Conservation (phyloP, 2,888 invertebrate genomes). For the Rhagium mordax region DNA sequence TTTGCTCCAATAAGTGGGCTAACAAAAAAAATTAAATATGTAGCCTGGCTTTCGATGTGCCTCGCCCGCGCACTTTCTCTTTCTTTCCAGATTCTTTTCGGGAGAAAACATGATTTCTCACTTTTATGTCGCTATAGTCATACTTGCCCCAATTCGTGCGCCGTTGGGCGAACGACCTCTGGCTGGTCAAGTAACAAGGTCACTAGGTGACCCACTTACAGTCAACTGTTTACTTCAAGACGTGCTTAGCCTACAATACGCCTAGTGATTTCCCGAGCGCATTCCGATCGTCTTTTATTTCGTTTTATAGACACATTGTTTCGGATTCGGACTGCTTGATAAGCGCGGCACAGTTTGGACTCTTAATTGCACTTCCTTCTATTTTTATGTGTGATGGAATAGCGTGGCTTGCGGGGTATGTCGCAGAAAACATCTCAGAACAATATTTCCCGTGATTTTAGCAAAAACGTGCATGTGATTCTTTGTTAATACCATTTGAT, state of each 20-base stretch:
- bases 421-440: conserved; percentile 35
- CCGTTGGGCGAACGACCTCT: conserved; percentile 47
- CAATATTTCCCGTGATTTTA: conserved; percentile 2
- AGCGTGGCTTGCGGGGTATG: conserved; percentile 3
- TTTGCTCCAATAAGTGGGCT: too few relatives aligned
- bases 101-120: conserved; percentile 1
- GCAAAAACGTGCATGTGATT: conserved; percentile 13
- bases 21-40: not conserved
- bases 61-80: conserved; percentile 27
- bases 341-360: not conserved
- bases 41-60: not conserved
- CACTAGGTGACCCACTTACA: conserved; percentile 68
- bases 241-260: conserved; percentile 39
- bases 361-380: not conserved
- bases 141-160: conserved; percentile 12
- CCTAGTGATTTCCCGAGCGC: conserved; percentile 36
- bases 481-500: conserved; percentile 9
- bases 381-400: not conserved
- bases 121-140: not conserved
- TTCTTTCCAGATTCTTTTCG: conserved; percentile 14
- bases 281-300: conserved; percentile 32
- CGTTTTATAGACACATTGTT: conserved; percentile 11
- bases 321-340: not conserved
- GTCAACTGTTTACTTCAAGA: conserved; percentile 41
- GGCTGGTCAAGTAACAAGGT: conserved; percentile 64